These are phyloP conservation scores for Mercenaria mercenaria DNA, from an alignment of 1,140 invertebrate species.

Conservation along the genomic window DNA sequence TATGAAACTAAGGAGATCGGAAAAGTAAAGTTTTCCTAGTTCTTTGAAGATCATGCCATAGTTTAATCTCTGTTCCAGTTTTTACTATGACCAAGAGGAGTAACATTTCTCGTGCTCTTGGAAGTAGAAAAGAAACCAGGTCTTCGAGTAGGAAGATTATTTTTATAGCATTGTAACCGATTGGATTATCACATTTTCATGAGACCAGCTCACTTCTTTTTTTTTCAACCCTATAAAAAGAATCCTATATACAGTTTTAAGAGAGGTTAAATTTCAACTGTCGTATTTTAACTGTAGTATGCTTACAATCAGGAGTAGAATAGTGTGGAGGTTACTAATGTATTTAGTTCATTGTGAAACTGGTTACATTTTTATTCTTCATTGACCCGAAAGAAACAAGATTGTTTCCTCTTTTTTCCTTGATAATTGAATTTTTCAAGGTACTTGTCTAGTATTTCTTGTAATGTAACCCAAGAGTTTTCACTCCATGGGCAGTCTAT, in stretches of 20 bases:
- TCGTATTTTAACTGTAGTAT: no score
- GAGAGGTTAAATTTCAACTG: background rate
- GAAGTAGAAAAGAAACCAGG: background rate
- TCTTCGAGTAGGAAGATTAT: background rate
- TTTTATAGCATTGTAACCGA: background rate
- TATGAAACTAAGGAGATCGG: background rate
- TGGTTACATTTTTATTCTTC: no score
- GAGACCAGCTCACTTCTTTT: background rate
- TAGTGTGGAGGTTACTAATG: no score
- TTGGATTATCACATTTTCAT: constrained; percentile 10
- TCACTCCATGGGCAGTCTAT: no score
- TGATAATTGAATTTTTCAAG: no score
- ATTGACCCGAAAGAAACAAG: no score
- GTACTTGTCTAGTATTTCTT: no score
- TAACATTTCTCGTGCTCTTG: background rate
- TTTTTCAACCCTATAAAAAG: background rate
- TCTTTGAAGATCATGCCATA: background rate
- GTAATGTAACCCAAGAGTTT: no score
- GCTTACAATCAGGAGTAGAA: no score
- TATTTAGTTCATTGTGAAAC: no score
- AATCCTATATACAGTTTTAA: background rate
- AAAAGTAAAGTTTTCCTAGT: background rate
- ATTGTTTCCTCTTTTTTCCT: no score
- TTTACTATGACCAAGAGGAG: background rate
- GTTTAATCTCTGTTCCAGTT: background rate